Percentiles rank a stretch among this genome's conserved stretches.
Evolutionary conservation across 2,888 invertebrate species (phyloP).

Genomic region (Shargacucullia verbasci): DNA sequence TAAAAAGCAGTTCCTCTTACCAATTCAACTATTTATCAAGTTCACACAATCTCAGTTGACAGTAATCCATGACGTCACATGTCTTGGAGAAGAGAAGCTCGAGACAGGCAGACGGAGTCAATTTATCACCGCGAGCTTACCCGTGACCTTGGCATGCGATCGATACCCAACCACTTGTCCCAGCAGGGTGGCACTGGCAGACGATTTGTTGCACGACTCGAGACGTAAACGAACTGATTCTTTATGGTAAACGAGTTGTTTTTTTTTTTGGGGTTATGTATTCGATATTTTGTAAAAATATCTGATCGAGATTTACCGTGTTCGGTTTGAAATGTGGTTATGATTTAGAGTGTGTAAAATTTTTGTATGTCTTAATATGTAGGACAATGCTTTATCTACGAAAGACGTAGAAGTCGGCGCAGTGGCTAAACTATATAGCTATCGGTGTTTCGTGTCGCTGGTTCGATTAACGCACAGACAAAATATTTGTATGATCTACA

Average conservation of each 20-base stretch:
- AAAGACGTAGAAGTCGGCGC: too few species aligned
- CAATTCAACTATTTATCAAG: slow-evolving; percentile 13
- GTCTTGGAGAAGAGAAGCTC: slow-evolving; percentile 9
- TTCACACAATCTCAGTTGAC: slow-evolving; percentile 23
- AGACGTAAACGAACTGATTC: slow-evolving; percentile 3
- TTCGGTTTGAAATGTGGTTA: background rate
- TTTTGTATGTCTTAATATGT: too few species aligned
- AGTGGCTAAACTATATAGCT: too few species aligned
- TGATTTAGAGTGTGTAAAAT: too few species aligned
- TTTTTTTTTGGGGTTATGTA: slow-evolving; percentile 6
- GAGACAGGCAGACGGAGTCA: slow-evolving; percentile 28
- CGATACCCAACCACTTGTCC: slow-evolving; percentile 40
- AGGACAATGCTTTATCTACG: too few species aligned
- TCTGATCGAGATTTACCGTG: background rate
- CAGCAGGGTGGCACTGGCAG: slow-evolving; percentile 8
- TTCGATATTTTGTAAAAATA: background rate
- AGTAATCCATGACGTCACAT: slow-evolving; percentile 42
- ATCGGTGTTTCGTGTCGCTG: too few species aligned
- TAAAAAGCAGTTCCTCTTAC: background rate
- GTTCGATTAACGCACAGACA: too few species aligned
- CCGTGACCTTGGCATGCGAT: slow-evolving; percentile 46
- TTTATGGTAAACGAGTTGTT: slow-evolving; percentile 13
- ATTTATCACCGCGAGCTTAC: slow-evolving; percentile 35
- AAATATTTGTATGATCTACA: too few species aligned
- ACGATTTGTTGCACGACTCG: slow-evolving; percentile 39